Percentiles rank a stretch among this genome's conserved stretches.
Conservation (phyloP, 2,888 invertebrate species). For the Mantis religiosa region DNA sequence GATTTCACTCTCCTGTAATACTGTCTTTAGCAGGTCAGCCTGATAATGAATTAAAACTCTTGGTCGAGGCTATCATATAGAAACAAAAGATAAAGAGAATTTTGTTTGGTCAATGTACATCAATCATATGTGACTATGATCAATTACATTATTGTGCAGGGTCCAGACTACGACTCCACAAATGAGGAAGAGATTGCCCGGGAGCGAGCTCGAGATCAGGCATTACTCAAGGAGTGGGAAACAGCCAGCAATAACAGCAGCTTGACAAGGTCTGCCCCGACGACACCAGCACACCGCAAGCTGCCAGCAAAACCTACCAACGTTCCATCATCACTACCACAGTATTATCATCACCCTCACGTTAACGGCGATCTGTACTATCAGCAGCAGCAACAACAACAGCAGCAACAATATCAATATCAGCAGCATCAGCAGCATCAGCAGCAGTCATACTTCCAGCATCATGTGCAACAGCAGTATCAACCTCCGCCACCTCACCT, state of each 20-base stretch:
- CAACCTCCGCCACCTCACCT: neutral
- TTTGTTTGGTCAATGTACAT: too few relatives aligned
- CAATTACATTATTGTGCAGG: slow-evolving; percentile 49
- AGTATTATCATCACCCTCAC: neutral
- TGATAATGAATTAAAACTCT: too few relatives aligned
- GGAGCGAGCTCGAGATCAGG: slow-evolving; percentile 63
- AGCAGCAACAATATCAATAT: neutral
- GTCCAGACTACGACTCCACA: slow-evolving; percentile 75
- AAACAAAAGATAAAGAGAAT: too few relatives aligned
- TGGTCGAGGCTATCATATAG: too few relatives aligned
- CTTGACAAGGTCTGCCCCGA: slow-evolving; percentile 1
- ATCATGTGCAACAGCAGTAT: slow-evolving; percentile 7
- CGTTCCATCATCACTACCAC: neutral
- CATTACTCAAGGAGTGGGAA: slow-evolving; percentile 72
- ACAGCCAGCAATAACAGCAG: slow-evolving; percentile 53
- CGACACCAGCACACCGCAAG: slow-evolving; percentile 14
- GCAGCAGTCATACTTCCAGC: slow-evolving; percentile 17
- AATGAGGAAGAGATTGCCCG: slow-evolving; percentile 69
- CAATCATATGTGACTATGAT: too few relatives aligned
- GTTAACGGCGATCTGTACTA: neutral
- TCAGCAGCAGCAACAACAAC: neutral
- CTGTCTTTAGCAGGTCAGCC: too few relatives aligned
- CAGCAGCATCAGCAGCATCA: neutral
- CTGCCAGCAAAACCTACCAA: neutral
- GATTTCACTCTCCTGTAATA: too few relatives aligned